Base-by-base conservation (phyloP, 2,113 vertebrate genomes). In the Sebastes schlegelii region DNA sequence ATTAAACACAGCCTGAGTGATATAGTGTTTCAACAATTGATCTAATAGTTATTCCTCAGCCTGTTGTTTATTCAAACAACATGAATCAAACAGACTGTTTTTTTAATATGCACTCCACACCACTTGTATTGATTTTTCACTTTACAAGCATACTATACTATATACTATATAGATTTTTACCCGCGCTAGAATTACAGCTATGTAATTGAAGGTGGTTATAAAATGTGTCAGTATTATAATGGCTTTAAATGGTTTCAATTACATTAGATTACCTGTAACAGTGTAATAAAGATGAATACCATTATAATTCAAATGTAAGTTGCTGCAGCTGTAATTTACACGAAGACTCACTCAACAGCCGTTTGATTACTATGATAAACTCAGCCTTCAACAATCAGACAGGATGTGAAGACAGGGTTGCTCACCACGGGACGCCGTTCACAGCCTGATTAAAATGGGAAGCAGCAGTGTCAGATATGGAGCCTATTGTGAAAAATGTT, bases 401-500 rank as follows among this genome's bases (percentile, higher is more conserved):
- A 86, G 84, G 90, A 88, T 77, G 68, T 64, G 69, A 71, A 73
- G 74, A 86, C 74, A 66, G 71, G 43, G 19, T 76, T 72, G 67
- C 48, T 86, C 85, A 62, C 80, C 77, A 58, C 85, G 73, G 88
- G 85, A 74, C 4, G 43, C 61, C 4, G 4, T 74, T 87, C 70
- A 52, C 62, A 73, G 64, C 19, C 79, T 88, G 82, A 90, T 88
- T 89, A 74, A 85, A 88, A 87, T 77, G 77, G 58, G 73, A 91
- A 69, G 67, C 66, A 58, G 51, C 63, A 40, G 74, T 49, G 43
- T 89, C 69, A 55, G 3, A 76, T 78, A 61, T 34, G 43, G 55
- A 82, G 68, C 23, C 84, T 58, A n/a, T 84, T 88, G 82, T 69
- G 80, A 79, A 74, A 67, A 77, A 66, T 34, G 66, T 60, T 78